Percentiles rank a stretch among this genome's conserved stretches.
These are phyloP conservation scores for Alectoris magna DNA, from an alignment of 2,797 vertebrate genomes.

Conservation along the genomic window DNA sequence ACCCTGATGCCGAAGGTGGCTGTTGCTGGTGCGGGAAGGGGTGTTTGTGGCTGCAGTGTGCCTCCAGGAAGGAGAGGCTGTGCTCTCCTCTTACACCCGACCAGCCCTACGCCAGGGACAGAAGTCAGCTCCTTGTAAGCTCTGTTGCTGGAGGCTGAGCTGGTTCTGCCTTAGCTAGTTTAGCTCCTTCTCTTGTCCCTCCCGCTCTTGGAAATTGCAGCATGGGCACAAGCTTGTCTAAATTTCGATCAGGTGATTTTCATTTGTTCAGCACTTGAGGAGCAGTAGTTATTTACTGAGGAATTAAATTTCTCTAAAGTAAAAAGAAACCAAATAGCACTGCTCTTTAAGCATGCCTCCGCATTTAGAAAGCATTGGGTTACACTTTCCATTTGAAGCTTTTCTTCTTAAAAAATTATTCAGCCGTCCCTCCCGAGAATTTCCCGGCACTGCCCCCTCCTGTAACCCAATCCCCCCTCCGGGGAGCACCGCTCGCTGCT, in stretches of 20 bases:
- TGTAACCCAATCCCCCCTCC: slow-evolving; percentile 57
- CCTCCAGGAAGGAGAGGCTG: slow-evolving; percentile 21
- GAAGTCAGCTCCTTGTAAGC: background rate
- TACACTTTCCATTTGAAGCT: slow-evolving; percentile 74
- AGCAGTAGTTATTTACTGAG: slow-evolving; percentile 61
- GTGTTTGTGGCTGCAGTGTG: background rate
- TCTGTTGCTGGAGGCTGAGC: background rate
- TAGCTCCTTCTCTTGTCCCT: background rate
- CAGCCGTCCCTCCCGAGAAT: slow-evolving; percentile 57
- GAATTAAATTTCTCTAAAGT: slow-evolving; percentile 72
- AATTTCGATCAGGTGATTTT: slow-evolving; percentile 40
- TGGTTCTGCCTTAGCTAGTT: background rate
- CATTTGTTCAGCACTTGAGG: slow-evolving; percentile 65
- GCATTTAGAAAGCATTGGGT: slow-evolving; percentile 68
- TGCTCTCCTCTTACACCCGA: slow-evolving; percentile 20
- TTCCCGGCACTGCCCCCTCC: slow-evolving; percentile 34
- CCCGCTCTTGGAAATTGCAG: background rate
- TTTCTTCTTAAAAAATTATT: slow-evolving; percentile 73
- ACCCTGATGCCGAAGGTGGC: slow-evolving; percentile 9
- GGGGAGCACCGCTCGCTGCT: background rate
- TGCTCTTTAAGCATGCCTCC: slow-evolving; percentile 63
- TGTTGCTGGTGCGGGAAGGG: background rate
- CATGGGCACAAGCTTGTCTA: slow-evolving; percentile 4
- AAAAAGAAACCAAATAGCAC: slow-evolving; percentile 61
- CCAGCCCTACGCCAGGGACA: background rate